Percentiles rank a stretch among this genome's conserved stretches.
Evolutionary conservation across 2,113 vertebrate genomes (phyloP).

Genomic region (Romanogobio albipinnatus): DNA sequence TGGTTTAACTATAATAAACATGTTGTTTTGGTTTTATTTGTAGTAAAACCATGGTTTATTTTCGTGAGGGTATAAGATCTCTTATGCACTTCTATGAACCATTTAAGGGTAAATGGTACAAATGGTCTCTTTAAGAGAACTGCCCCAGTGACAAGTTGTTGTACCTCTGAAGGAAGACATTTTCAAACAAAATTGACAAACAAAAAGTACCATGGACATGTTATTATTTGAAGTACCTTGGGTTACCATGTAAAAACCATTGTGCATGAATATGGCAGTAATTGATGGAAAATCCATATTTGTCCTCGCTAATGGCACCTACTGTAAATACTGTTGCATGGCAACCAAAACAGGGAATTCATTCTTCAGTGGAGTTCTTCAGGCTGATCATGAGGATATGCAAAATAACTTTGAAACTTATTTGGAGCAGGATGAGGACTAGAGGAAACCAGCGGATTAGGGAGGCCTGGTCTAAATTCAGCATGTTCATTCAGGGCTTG

Average conservation of each 20-base stretch:
- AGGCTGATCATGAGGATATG: constrained; percentile 3
- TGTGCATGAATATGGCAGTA: neutral
- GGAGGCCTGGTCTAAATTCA: constrained; percentile 22
- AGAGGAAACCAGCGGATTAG: constrained; percentile 1
- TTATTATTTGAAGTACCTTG: neutral
- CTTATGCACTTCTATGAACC: neutral
- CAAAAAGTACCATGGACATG: neutral
- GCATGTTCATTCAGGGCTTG: neutral
- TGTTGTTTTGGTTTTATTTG: too few species aligned
- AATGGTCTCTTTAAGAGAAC: too few species aligned
- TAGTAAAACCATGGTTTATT: too few species aligned
- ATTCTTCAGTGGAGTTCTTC: constrained; percentile 65
- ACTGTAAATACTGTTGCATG: constrained; percentile 71
- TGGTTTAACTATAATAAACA: too few species aligned
- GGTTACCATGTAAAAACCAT: neutral
- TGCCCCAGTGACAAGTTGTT: too few species aligned
- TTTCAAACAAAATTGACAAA: too few species aligned
- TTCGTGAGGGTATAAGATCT: neutral
- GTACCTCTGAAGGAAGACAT: too few species aligned
- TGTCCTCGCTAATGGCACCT: constrained; percentile 47
- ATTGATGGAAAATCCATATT: constrained; percentile 60
- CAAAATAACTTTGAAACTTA: neutral
- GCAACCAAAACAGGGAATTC: constrained; percentile 67
- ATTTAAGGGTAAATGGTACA: neutral
- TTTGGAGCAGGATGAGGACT: neutral